Evolutionary conservation across 2,113 vertebrate genomes (phyloP).

Genomic region (Condylura cristata): DNA sequence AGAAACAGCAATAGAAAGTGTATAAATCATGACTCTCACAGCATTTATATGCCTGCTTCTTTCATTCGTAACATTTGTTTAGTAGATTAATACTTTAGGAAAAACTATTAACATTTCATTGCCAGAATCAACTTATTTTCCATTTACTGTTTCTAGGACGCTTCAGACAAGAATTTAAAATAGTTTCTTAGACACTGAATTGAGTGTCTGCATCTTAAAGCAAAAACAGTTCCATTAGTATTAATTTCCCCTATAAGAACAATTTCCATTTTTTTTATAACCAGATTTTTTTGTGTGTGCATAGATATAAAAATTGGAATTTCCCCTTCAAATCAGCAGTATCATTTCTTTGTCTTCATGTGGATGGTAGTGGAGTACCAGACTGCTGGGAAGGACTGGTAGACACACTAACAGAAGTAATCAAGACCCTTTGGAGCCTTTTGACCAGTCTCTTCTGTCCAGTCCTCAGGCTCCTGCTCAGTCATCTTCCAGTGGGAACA

Average conservation of each 20-base stretch:
- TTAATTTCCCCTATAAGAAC: not conserved
- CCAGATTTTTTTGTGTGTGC: not conserved
- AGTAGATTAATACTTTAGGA: slow-evolving; percentile 55
- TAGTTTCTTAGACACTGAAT: slow-evolving; percentile 17
- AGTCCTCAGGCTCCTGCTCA: not conserved
- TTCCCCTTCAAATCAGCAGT: too few relatives aligned
- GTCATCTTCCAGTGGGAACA: not conserved
- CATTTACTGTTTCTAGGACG: slow-evolving; percentile 63
- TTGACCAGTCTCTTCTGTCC: not conserved
- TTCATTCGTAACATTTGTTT: slow-evolving; percentile 28
- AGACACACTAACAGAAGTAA: not conserved
- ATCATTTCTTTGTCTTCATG: not conserved
- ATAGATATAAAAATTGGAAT: not conserved
- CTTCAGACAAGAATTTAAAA: slow-evolving; percentile 54
- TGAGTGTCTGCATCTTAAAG: slow-evolving; percentile 33
- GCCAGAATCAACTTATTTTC: slow-evolving; percentile 41
- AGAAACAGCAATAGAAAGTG: slow-evolving; percentile 29
- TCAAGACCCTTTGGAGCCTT: not conserved
- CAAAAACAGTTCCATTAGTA: not conserved
- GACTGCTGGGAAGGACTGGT: not conserved
- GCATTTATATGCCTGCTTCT: not conserved
- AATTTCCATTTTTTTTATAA: slow-evolving; percentile 9
- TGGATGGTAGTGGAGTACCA: not conserved
- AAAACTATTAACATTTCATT: slow-evolving; percentile 55
- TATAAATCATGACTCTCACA: slow-evolving; percentile 16